Conservation (phyloP, 2,888 invertebrate species). For the Camptogramma bilineatum region DNA sequence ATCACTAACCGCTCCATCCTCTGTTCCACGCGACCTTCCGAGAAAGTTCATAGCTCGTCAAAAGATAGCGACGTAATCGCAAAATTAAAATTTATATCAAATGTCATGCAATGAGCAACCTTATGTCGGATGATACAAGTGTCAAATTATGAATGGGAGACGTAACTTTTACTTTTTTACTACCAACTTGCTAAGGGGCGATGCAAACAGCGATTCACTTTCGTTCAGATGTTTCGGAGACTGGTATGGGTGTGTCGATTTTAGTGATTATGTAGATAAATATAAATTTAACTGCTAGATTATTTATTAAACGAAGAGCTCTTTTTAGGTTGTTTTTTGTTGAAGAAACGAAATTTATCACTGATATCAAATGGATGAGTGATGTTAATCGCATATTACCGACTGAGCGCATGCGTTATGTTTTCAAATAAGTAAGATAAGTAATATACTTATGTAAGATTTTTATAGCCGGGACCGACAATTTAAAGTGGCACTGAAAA, state of each 20-base stretch:
- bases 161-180: conserved; percentile 65
- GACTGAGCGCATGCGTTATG: too few species aligned
- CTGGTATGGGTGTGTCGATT: conserved; percentile 7
- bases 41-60: conserved; percentile 67
- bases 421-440: too few species aligned
- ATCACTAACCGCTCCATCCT: conserved; percentile 35
- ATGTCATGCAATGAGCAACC: conserved; percentile 43
- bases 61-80: conserved; percentile 56
- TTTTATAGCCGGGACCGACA: too few species aligned
- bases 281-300: background rate
- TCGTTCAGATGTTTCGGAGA: conserved; percentile 50
- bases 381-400: too few species aligned
- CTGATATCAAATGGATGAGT: too few species aligned
- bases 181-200: conserved; percentile 49
- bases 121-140: conserved; percentile 41
- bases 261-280: background rate
- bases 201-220: conserved; percentile 64
- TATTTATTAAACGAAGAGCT: too few species aligned
- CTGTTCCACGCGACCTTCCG: conserved; percentile 68
- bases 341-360: too few species aligned
- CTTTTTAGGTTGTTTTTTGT: too few species aligned
- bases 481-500: too few species aligned
- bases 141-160: conserved; percentile 31
- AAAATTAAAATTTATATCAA: conserved; percentile 50
- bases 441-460: too few species aligned